phyloP scores from a whole-genome alignment of 2,113 vertebrate species.

The Mystacornis crossleyi region DNA sequence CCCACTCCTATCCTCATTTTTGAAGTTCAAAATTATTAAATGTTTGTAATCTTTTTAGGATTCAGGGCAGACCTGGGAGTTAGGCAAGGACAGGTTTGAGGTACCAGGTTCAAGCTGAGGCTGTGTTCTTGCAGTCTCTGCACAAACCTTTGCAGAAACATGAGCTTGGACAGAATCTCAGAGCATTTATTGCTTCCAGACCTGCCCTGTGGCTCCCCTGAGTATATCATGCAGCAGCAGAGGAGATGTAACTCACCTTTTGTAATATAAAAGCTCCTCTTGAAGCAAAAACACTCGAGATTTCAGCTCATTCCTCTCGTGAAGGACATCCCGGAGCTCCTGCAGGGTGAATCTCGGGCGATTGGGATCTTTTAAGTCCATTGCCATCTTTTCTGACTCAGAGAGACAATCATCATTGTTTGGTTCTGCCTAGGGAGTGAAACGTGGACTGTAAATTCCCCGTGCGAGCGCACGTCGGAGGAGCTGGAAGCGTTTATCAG shows the following conservation, averaged over 20 bases:
- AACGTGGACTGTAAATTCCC: background rate
- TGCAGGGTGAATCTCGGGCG: constrained; percentile 92
- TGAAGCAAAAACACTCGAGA: constrained; percentile 90
- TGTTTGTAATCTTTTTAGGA: background rate
- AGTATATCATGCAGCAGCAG: background rate
- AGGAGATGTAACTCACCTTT: constrained; percentile 75
- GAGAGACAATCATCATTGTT: constrained; percentile 81
- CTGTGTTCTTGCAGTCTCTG: background rate
- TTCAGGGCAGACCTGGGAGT: background rate
- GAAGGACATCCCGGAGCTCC: constrained; percentile 90
- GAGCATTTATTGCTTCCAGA: background rate
- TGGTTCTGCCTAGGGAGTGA: constrained; percentile 71
- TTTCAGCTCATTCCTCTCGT: constrained; percentile 93
- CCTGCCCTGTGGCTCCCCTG: background rate
- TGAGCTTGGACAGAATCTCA: background rate
- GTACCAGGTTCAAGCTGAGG: background rate
- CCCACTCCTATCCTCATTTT: background rate
- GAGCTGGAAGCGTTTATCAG: background rate
- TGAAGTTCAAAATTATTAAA: background rate
- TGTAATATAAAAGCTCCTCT: constrained; percentile 91
- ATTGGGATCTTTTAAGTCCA: constrained; percentile 91
- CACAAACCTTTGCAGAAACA: background rate
- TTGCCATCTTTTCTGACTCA: constrained; percentile 64
- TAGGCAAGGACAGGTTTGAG: background rate
- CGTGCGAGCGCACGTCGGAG: fast-evolving